Base-by-base conservation (phyloP, 2,113 vertebrate genomes). In the Tringa solitaria region DNA sequence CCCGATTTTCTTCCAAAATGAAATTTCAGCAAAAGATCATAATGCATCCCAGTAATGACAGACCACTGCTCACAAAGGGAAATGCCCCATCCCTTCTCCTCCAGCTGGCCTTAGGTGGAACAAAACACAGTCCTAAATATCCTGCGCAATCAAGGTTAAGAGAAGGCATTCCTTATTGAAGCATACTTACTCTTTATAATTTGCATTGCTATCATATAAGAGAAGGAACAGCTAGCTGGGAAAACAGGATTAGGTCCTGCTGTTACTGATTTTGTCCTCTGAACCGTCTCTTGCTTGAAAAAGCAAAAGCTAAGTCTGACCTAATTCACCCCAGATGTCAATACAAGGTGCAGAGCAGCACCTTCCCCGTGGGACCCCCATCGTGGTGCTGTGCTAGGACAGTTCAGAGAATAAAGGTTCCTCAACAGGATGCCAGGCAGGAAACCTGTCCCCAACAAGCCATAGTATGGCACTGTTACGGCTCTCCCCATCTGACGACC, bases 341-440 rank as follows among this genome's bases (percentile, higher is more conserved):
- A 72, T 14, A 39, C n/a, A 61, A 70, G 37, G 22, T 12, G 19
- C 41, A 69, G 22, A 53, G 41, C 30, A 46, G 50, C 26, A 43
- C 24, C 4, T 20, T 73, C 18, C 35, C 8, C 1, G 0, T 1
- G 4, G 45, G 19, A 94, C 33, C 39, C 30, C 12, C 1, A 8
- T 8, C 1, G 0, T 0, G 0, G 46, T 63, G 53, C 50, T 41
- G 8, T 8, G n/a, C 51, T 67, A 48, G 41, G n/a, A 5, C 90
- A 56, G 5, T 13, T 67, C 21, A 59, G 35, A 12, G 27, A 92
- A 51, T 4, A 37, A 20, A 74, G 4, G 30, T 18, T 32, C 51
- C 43, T 75, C 15, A 30, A 24, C 11, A 46, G 18, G 43, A 20
- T 15, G 18, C 7, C 50, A 80, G 27, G 43, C 4, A 4, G 39